Evolutionary conservation across 37 sponge, comb jelly and placozoan species (phyloP).

Genomic region (Halisarca cf. caerulea): DNA sequence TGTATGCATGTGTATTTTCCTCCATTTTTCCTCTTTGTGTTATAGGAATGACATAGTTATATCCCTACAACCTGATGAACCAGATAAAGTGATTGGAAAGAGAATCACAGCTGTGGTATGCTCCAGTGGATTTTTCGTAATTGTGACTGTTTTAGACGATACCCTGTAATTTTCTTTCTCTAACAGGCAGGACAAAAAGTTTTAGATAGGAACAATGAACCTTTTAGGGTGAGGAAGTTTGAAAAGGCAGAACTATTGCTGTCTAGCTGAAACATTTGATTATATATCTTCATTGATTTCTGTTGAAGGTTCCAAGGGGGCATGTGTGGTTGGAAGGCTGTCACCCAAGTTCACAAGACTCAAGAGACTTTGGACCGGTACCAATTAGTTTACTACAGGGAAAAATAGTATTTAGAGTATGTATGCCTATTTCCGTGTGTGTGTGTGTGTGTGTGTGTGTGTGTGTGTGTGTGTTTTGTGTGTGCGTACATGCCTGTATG

Average conservation of each 20-base stretch:
- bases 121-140: too few relatives aligned
- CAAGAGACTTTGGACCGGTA: constrained; percentile 18
- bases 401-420: not conserved
- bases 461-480: too few relatives aligned
- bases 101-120: constrained; percentile 16
- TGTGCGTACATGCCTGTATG: too few relatives aligned
- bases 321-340: constrained; percentile 29
- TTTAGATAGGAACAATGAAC: not conserved
- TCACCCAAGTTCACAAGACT: constrained; percentile 18
- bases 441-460: too few relatives aligned
- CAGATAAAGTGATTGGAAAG: constrained; percentile 16
- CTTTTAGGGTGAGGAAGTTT: not conserved
- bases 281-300: not conserved
- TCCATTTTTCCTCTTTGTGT: not conserved
- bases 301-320: constrained; percentile 17
- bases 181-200: not conserved
- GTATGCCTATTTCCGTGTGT: not conserved
- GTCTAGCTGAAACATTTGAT: too few relatives aligned
- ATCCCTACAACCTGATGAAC: not conserved
- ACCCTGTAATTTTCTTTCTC: not conserved
- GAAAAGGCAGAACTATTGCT: too few relatives aligned
- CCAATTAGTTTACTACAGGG: not conserved
- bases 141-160: too few relatives aligned
- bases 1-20: too few relatives aligned
- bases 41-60: constrained; percentile 21